phyloP scores from a whole-genome alignment of 2,888 invertebrate species.

The Euzetes globulus region DNA sequence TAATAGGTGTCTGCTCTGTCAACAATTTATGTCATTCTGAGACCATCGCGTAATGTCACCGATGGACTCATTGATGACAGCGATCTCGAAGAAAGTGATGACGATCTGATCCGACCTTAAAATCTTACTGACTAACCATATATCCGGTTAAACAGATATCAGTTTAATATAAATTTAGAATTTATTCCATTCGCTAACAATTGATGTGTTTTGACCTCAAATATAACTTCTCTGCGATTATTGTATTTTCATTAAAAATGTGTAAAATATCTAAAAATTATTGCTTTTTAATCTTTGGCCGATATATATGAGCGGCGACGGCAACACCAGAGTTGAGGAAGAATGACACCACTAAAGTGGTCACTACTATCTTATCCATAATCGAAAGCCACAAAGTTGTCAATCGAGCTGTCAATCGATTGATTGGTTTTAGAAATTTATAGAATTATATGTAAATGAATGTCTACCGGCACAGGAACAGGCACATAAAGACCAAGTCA shows the following conservation, averaged over 20 bases:
- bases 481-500: slow-evolving; percentile 10
- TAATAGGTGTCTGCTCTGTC: slow-evolving; percentile 37
- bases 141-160: background rate
- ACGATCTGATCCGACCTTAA: slow-evolving; percentile 24
- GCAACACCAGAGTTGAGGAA: slow-evolving; percentile 4
- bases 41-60: slow-evolving; percentile 35
- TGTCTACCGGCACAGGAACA: background rate
- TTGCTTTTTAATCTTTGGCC: slow-evolving; percentile 24
- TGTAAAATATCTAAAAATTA: background rate
- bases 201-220: background rate
- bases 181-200: background rate
- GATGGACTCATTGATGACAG: slow-evolving; percentile 40
- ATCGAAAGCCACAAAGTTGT: slow-evolving; percentile 13
- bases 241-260: background rate
- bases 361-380: slow-evolving; percentile 3
- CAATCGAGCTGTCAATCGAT: background rate
- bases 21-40: slow-evolving; percentile 37
- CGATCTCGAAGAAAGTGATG: slow-evolving; percentile 41
- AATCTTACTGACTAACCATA: background rate
- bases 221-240: background rate
- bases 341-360: slow-evolving; percentile 10
- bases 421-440: background rate
- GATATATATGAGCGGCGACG: slow-evolving; percentile 15
- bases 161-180: background rate
- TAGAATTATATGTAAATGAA: background rate